Evolutionary conservation across 2,888 invertebrate genomes (phyloP).

Genomic region (Apodemia hepburni): DNA sequence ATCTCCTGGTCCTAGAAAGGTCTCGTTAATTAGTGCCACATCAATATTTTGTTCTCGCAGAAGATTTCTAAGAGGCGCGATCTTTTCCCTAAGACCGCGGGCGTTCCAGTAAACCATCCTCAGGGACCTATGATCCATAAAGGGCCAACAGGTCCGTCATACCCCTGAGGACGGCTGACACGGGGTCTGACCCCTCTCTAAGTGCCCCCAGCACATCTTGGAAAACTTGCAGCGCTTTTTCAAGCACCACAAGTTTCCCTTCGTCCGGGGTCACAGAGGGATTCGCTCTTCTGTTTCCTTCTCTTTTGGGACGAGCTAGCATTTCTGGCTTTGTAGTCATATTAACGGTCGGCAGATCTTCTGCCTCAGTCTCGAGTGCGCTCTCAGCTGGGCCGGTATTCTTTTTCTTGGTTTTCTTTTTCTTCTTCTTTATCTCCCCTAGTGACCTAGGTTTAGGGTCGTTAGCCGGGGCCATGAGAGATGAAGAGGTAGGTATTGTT

Average conservation of each 20-base stretch:
- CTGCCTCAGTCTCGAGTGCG: background rate
- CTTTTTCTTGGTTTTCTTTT: slow-evolving; percentile 11
- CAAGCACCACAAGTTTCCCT: too few relatives aligned
- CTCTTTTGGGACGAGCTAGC: too few relatives aligned
- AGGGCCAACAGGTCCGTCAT: too few relatives aligned
- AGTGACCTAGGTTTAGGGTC: slow-evolving; percentile 6
- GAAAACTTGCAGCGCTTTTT: too few relatives aligned
- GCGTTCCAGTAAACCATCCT: background rate
- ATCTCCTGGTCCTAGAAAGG: background rate
- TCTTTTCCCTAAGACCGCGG: background rate
- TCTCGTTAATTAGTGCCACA: background rate
- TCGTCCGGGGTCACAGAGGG: too few relatives aligned
- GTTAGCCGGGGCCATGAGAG: background rate
- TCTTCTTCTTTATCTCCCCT: slow-evolving; percentile 12
- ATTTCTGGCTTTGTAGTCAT: too few relatives aligned
- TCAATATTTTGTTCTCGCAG: background rate
- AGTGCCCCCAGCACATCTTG: background rate
- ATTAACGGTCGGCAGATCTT: too few relatives aligned
- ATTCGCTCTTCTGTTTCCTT: too few relatives aligned
- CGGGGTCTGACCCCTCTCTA: background rate
- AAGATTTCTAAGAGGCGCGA: background rate
- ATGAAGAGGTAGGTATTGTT: background rate
- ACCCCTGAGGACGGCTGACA: background rate
- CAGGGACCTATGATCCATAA: background rate
- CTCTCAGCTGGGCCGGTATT: slow-evolving; percentile 2